Evolutionary conservation across 1,140 invertebrate species (phyloP), one percentile per base, ranked within the genome.

Genomic region (Hermatobates lingyangjiaoensis): DNA sequence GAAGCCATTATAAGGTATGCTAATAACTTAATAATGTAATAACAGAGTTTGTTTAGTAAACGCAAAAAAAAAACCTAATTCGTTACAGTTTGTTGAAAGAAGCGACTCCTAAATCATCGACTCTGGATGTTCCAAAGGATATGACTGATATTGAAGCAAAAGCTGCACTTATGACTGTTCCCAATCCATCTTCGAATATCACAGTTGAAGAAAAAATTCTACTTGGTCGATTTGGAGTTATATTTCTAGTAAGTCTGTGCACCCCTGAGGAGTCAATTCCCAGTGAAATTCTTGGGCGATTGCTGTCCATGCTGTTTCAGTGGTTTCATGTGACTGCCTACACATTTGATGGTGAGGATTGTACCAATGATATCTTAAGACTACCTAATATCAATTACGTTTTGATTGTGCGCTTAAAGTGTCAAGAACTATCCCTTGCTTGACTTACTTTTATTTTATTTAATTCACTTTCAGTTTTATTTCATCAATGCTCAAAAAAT

Each of bases 321-420:
- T 98, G 95, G 95, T 98, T 98, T 72, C 87, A 96, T 71, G 84
- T 92, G 54, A 97, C 93, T 27, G 89, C 91, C 7, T 93, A 90
- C 68, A 80, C 93, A 18, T 92, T 91, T 63, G 89, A 94, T 72
- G 90, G 91, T 91, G 65, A 42, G n/a, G n/a, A n/a, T n/a, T n/a
- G n/a, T n/a, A n/a, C n/a, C n/a, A n/a, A n/a, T n/a, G n/a, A n/a
- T n/a, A n/a, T n/a, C n/a, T n/a, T n/a, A n/a, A n/a, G n/a, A n/a
- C n/a, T n/a, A n/a, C n/a, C n/a, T n/a, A n/a, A n/a, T n/a, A n/a
- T n/a, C n/a, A n/a, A n/a, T n/a, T n/a, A n/a, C n/a, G n/a, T n/a
- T n/a, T n/a, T n/a, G n/a, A n/a, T n/a, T n/a, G n/a, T n/a, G n/a
- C n/a, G n/a, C n/a, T n/a, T n/a, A n/a, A n/a, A n/a, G n/a, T n/a